phyloP scores from a whole-genome alignment of 92 coral and sea anemone genomes.

The Plumapathes pennacea region DNA sequence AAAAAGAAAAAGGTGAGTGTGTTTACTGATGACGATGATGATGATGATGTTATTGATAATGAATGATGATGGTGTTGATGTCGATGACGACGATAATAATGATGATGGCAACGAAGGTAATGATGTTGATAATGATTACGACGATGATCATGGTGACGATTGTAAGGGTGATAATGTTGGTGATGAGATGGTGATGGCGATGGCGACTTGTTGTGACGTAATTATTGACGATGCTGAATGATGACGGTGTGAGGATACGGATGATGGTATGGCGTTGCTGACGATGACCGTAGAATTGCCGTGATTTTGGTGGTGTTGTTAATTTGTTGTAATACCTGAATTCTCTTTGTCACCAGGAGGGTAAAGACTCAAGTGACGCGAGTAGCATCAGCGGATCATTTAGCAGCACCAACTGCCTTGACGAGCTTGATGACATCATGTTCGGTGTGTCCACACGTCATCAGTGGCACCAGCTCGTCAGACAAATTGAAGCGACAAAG shows the following conservation, averaged over 20 bases:
- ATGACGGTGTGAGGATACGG: too few relatives aligned
- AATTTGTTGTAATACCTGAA: neutral
- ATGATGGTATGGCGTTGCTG: too few relatives aligned
- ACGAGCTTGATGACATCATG: conserved; percentile 89
- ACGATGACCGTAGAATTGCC: too few relatives aligned
- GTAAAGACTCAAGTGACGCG: conserved; percentile 69
- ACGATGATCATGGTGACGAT: neutral
- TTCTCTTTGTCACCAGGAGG: conserved; percentile 49
- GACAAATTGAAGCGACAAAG: conserved; percentile 81
- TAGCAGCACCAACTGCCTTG: conserved; percentile 66
- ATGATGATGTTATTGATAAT: neutral
- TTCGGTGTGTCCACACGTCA: conserved; percentile 92
- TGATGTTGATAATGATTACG: neutral
- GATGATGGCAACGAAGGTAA: too few relatives aligned
- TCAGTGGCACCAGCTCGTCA: conserved; percentile 94
- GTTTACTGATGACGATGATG: neutral
- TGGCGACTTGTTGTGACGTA: neutral
- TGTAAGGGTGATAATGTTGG: neutral
- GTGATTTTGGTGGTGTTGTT: too few relatives aligned
- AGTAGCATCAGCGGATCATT: conserved; percentile 78
- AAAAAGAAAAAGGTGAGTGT: conserved; percentile 79
- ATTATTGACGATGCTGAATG: too few relatives aligned
- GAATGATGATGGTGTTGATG: too few relatives aligned
- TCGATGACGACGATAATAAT: too few relatives aligned
- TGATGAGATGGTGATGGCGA: neutral